Base-by-base conservation (phyloP, 2,797 vertebrate genomes). In the Lacerta bilineata region DNA sequence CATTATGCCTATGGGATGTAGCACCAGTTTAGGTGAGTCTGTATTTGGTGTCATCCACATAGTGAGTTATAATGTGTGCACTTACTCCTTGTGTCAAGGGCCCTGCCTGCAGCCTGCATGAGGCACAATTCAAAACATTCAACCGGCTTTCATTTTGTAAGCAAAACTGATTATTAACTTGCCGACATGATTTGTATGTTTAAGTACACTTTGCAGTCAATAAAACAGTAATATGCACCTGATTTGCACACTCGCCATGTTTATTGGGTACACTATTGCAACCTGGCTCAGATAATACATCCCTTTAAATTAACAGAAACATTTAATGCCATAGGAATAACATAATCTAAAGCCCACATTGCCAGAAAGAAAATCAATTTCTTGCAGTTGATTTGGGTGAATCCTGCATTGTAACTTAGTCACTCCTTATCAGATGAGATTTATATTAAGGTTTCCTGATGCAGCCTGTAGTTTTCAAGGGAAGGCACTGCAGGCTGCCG, bases 361-460 rank as follows among this genome's bases (percentile, higher is more conserved):
- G 90, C 95, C 61, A 88, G 95, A 93, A 95, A 94, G 94, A 95
- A 95, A 96, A 96, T 95, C 93, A 92, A 92, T 95, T 96, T 95
- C 95, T 97, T 95, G 91, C 90, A 96, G 95, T 94, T 96, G 96
- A 97, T 97, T 97, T 96, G 92, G 89, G 94, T 95, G 95, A 95
- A 96, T 94, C 89, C 94, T 95, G 93, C 96, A 95, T 95, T 95
- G 84, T 88, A 96, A 94, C 39, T 69, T 95, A 93, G 95, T 91
- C 93, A 88, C 87, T 89, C 96, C 95, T 96, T 95, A 96, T 96
- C 96, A 95, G 95, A 94, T 90, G 95, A 93, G 94, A 96, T 96
- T 97, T 97, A 96, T 96, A 96, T 97, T 96, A 96, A 94, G 93
- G 94, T 92, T 93, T 94, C 95, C 93, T 95, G 92, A 68, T 93